Evolutionary conservation across 2,888 invertebrate genomes (phyloP).

Genomic region (Leucoptera coffeella): DNA sequence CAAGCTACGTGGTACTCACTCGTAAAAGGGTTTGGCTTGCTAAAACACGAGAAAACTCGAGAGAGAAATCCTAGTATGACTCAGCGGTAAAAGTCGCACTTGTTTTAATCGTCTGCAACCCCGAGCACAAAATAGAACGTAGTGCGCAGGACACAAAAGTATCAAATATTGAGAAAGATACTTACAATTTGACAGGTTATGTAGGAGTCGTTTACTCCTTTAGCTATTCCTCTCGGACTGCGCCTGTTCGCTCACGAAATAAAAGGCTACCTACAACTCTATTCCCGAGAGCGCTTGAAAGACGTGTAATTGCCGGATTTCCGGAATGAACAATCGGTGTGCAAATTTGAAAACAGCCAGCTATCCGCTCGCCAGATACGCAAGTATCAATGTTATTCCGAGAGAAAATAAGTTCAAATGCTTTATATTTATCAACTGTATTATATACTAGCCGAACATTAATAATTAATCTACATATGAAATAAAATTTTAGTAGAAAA

Average conservation of each 20-base stretch:
- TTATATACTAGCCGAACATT: no score
- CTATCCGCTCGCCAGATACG: no score
- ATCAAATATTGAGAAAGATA: constrained; percentile 15
- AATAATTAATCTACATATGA: no score
- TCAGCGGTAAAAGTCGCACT: constrained; percentile 11
- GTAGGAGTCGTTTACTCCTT: constrained; percentile 56
- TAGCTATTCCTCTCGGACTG: constrained; percentile 50
- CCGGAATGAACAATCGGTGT: constrained; percentile 19
- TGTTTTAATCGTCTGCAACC: background rate
- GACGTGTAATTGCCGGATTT: constrained; percentile 47
- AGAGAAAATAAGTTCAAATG: no score
- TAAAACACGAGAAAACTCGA: no score
- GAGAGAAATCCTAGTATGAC: constrained; percentile 9
- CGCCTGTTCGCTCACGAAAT: constrained; percentile 53
- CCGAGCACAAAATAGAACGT: background rate
- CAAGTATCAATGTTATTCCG: no score
- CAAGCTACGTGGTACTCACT: no score
- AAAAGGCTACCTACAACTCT: constrained; percentile 44
- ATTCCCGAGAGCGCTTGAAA: constrained; percentile 41
- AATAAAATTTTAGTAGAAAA: no score
- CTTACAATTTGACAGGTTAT: constrained; percentile 54
- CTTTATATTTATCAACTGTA: no score
- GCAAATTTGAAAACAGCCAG: constrained; percentile 20
- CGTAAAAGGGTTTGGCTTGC: no score
- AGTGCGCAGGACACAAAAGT: no score